These are phyloP conservation scores for Melanotaenia parkinsoni DNA, from an alignment of 2,797 vertebrate species.

Conservation along the genomic window DNA sequence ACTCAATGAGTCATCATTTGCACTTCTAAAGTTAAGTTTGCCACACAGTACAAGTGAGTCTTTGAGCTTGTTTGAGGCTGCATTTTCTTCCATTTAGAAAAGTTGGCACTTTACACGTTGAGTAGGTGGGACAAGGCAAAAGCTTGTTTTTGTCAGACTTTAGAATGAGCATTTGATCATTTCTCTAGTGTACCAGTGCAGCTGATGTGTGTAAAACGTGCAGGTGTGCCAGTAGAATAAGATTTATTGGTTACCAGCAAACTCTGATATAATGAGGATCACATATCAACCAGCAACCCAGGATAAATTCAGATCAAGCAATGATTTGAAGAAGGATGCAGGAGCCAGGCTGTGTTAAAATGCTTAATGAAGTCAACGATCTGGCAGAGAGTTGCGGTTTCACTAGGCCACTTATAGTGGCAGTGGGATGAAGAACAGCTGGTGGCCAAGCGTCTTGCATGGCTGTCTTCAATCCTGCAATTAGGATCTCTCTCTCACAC, in stretches of 20 bases:
- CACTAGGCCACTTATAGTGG: not conserved
- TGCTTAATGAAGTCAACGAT: not conserved
- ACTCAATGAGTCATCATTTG: slow-evolving; percentile 12
- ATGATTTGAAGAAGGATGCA: not conserved
- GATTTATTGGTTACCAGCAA: not conserved
- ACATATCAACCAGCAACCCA: not conserved
- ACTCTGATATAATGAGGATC: not conserved
- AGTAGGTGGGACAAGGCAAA: not conserved
- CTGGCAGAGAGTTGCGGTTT: not conserved
- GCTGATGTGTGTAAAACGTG: not conserved
- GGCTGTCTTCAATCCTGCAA: not conserved
- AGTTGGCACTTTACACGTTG: not conserved
- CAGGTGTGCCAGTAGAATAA: not conserved
- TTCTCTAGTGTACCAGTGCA: not conserved
- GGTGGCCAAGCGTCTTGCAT: not conserved
- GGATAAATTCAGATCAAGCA: not conserved
- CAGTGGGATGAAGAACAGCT: not conserved
- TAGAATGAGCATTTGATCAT: not conserved
- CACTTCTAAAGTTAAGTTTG: not conserved
- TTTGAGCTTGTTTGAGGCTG: not conserved
- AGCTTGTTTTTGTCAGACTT: not conserved
- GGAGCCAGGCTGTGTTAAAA: not conserved
- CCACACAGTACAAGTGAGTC: not conserved
- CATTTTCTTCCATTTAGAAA: slow-evolving; percentile 4
- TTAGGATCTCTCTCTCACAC: not conserved